Conservation (phyloP, 2,797 vertebrate species). For the Acanthornis magna region DNA sequence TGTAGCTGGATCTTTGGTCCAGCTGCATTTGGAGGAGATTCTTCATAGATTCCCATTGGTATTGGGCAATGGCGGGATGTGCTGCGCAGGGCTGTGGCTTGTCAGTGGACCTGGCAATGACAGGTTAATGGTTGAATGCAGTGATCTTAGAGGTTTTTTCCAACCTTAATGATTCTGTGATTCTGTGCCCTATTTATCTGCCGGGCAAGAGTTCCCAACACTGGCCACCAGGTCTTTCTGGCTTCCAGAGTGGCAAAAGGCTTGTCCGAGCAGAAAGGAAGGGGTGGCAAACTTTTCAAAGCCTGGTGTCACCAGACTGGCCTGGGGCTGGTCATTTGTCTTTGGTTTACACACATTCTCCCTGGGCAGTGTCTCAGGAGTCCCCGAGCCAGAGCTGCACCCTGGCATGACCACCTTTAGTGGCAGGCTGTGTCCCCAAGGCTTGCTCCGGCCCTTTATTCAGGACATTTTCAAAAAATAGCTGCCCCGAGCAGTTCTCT, state of each 20-base stretch:
- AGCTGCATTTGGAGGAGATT: background rate
- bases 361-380: background rate
- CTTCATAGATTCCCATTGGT: background rate
- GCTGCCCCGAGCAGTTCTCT: conserved; percentile 21
- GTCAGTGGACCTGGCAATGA: background rate
- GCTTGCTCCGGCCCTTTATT: background rate
- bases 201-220: background rate
- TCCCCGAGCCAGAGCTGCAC: background rate
- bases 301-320: background rate
- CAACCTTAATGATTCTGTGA: background rate
- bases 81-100: background rate
- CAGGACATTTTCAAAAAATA: background rate
- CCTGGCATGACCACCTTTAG: background rate
- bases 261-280: background rate
- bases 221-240: background rate
- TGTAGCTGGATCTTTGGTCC: background rate
- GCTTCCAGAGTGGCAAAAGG: background rate
- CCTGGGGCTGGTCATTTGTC: background rate
- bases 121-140: background rate
- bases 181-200: no score
- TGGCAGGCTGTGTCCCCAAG: background rate
- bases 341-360: background rate
- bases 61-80: background rate
- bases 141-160: background rate
- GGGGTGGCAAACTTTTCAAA: background rate